Evolutionary conservation across 2,113 vertebrate genomes (phyloP).

Genomic region (Epinephelus fuscoguttatus): DNA sequence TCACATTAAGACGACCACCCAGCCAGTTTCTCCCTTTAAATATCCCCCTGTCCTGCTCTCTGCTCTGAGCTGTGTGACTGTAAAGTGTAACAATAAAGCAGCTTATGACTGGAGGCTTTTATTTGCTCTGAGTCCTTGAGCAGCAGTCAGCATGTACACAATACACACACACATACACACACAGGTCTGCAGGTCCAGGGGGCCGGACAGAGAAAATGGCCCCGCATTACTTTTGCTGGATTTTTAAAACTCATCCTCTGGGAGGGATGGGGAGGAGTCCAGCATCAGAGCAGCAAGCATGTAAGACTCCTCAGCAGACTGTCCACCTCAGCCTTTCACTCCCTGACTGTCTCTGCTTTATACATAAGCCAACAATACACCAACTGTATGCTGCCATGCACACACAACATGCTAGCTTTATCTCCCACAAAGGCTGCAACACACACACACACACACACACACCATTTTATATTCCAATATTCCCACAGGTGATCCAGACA

Average conservation of each 20-base stretch:
- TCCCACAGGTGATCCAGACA: constrained; percentile 60
- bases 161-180: constrained; percentile 9
- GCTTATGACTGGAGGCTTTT: constrained; percentile 47
- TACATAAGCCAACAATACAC: constrained; percentile 33
- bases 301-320: constrained; percentile 32
- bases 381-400: constrained; percentile 8
- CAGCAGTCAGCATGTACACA: constrained; percentile 35
- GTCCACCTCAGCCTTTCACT: constrained; percentile 22
- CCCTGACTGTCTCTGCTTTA: constrained; percentile 10
- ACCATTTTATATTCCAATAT: constrained; percentile 67
- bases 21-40: constrained; percentile 12
- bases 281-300: constrained; percentile 37
- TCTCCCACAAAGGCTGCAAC: neutral
- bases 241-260: neutral
- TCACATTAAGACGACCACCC: constrained; percentile 31
- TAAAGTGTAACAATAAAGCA: constrained; percentile 61
- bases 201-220: constrained; percentile 4
- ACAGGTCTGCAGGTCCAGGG: constrained; percentile 11
- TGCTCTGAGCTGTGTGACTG: constrained; percentile 33
- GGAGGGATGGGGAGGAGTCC: constrained; percentile 6
- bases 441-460: constrained; percentile 23
- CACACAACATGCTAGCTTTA: constrained; percentile 12
- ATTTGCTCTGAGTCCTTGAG: constrained; percentile 48
- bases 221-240: neutral
- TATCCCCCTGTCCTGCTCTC: neutral